phyloP scores from a whole-genome alignment of 1,140 invertebrate genomes.

The Lerema accius region DNA sequence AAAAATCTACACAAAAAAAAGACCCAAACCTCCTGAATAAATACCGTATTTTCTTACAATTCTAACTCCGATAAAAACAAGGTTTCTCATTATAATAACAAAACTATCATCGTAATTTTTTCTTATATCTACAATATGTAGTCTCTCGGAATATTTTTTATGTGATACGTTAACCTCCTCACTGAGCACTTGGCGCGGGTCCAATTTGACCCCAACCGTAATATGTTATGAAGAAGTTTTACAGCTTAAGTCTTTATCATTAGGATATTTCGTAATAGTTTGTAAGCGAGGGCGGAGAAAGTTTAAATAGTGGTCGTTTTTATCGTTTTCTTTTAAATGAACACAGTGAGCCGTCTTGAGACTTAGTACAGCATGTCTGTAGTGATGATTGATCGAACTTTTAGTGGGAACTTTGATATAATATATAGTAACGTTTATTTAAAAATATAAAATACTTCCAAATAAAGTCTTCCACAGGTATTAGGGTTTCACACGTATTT shows the following conservation, averaged over 20 bases:
- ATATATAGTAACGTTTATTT: no score
- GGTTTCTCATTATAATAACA: background rate
- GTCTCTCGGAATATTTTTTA: constrained; percentile 18
- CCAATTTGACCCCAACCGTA: constrained; percentile 25
- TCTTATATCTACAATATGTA: constrained; percentile 7
- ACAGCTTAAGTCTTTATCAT: constrained; percentile 16
- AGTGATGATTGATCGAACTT: no score
- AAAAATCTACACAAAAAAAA: no score
- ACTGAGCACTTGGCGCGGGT: constrained; percentile 18
- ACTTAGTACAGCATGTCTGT: no score
- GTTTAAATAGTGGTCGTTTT: background rate
- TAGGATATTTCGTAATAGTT: constrained; percentile 15
- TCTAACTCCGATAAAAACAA: background rate
- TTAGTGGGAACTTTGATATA: no score
- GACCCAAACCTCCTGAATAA: no score
- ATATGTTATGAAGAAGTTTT: constrained; percentile 21
- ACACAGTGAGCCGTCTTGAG: no score
- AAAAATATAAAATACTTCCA: no score
- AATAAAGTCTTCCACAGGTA: no score
- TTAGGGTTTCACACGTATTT: no score
- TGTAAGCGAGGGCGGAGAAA: background rate
- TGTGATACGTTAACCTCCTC: constrained; percentile 20
- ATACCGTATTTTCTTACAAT: background rate
- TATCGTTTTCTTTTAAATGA: no score
- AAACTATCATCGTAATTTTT: constrained; percentile 1